Base-by-base conservation (phyloP, 2,113 vertebrate species). In the Myocastor coypus region DNA sequence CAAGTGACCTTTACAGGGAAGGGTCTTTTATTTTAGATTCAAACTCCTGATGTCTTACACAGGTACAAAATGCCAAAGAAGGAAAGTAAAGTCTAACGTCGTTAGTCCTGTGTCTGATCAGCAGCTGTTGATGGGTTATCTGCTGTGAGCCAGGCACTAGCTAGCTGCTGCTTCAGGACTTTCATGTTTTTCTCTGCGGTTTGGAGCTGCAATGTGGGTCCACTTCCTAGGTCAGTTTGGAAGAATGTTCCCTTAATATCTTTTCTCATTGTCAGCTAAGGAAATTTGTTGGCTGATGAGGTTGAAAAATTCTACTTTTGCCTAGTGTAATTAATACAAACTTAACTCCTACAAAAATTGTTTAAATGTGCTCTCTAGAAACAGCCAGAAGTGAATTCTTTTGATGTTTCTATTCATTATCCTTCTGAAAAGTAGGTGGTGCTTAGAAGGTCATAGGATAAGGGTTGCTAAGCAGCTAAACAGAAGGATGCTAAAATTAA, bases 401-500 rank as follows among this genome's bases (percentile, higher is more conserved):
- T 98, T 98, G 95, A 97, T 98, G 98, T 98, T 98, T 98, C 96
- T 98, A 93, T 98, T 98, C 98, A 98, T 98, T 98, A 98, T 98
- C 98, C 98, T 98, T 98, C 98, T 98, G 97, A 98, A 98, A 99
- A 99, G 98, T 98, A 98, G 99, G 98, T 98, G 98, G 98, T 98
- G 98, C 98, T 98, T 98, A 98, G 98, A 98, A 99, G 98, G 98
- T 99, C 98, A 98, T 98, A 98, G 98, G 99, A 99, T 99, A 99
- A 99, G 98, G 98, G 98, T 99, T 99, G 98, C 98, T 98, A 99
- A 98, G 99, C 98, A 99, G 99, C 99, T 98, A 99, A 98, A 98
- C 98, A 98, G 98, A 98, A 98, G 98, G 98, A 98, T 98, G 98
- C 98, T 99, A 99, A 99, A 99, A 99, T 99, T 99, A 99, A 99